These are phyloP conservation scores for Gastrophryne carolinensis DNA, from an alignment of 2,797 vertebrate species.

Conservation along the genomic window DNA sequence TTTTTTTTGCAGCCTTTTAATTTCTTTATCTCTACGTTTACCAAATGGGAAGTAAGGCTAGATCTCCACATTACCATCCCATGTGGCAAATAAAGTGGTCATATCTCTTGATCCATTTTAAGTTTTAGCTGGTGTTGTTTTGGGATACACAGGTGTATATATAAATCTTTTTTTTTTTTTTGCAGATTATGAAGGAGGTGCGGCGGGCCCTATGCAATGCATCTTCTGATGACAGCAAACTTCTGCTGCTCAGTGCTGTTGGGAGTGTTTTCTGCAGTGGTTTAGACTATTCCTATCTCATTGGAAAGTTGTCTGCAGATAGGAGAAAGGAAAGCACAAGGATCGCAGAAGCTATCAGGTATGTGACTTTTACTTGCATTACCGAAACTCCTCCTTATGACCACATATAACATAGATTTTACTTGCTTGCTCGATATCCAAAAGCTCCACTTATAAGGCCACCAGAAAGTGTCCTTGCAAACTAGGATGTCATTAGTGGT, in stretches of 20 bases:
- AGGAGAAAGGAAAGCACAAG: conserved; percentile 94
- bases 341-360: conserved; percentile 94
- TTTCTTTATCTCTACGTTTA: too few relatives aligned
- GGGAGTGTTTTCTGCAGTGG: conserved; percentile 95
- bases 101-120: background rate
- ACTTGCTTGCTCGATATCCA: too few relatives aligned
- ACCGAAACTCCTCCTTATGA: too few relatives aligned
- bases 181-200: conserved; percentile 96
- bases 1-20: too few relatives aligned
- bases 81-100: background rate
- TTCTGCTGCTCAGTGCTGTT: conserved; percentile 91
- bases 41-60: too few relatives aligned
- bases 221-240: conserved; percentile 91
- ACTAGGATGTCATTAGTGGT: too few relatives aligned
- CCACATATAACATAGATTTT: too few relatives aligned
- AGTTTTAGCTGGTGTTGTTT: background rate
- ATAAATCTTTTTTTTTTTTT: conserved; percentile 47
- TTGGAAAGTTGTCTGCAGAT: conserved; percentile 91
- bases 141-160: background rate
- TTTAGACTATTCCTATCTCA: conserved; percentile 94
- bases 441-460: too few relatives aligned
- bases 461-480: too few relatives aligned
- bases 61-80: background rate
- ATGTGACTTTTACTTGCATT: too few relatives aligned
- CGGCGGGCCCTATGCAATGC: conserved; percentile 91